Conservation (phyloP, 2,888 invertebrate species). For the Pterostichus niger region DNA sequence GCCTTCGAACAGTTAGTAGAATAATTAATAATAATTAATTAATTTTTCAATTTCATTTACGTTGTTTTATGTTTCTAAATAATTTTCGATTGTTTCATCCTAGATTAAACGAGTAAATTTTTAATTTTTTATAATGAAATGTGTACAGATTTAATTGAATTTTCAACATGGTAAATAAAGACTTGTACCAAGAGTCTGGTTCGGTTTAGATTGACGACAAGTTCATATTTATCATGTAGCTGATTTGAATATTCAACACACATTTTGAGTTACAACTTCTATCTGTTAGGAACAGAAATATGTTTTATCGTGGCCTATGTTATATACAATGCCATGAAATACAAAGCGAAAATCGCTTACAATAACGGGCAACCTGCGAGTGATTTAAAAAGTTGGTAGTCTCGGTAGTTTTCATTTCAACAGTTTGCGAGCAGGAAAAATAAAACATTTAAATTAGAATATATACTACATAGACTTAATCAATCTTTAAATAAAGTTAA, state of each 20-base stretch:
- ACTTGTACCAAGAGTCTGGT: background rate
- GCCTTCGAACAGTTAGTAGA: too few relatives aligned
- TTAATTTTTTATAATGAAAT: slow-evolving; percentile 22
- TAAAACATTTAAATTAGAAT: too few relatives aligned
- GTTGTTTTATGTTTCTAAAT: too few relatives aligned
- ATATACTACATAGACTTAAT: too few relatives aligned
- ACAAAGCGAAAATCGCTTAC: too few relatives aligned
- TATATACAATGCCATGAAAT: too few relatives aligned
- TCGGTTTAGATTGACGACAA: background rate
- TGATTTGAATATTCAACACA: background rate
- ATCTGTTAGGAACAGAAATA: background rate
- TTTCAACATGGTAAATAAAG: slow-evolving; percentile 14
- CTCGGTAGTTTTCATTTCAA: too few relatives aligned
- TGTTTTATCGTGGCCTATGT: background rate
- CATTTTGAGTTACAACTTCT: background rate
- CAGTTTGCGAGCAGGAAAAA: too few relatives aligned
- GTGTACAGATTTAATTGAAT: slow-evolving; percentile 38
- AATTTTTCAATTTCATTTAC: background rate
- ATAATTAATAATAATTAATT: too few relatives aligned
- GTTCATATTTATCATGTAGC: background rate
- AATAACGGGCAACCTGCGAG: too few relatives aligned
- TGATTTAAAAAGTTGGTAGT: too few relatives aligned
- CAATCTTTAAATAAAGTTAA: too few relatives aligned
- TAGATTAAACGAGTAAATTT: slow-evolving; percentile 13
- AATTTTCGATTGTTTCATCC: background rate